Evolutionary conservation across 2,113 vertebrate genomes (phyloP), one percentile per base, ranked within the genome.

Genomic region (Paratilapia polleni): DNA sequence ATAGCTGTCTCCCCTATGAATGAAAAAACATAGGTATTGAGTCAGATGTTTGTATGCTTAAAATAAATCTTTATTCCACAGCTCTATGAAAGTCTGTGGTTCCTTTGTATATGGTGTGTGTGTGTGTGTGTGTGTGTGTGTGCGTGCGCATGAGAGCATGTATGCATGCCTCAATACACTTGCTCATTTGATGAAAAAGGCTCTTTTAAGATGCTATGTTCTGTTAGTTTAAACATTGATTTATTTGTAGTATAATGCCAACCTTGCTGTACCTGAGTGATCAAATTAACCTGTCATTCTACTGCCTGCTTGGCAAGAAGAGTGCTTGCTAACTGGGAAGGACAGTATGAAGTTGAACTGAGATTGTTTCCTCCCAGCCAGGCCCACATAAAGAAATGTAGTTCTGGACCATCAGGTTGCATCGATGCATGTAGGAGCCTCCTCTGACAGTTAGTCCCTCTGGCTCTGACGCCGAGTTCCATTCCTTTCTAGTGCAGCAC

Each of bases 201-300:
- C 61, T 82, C 14, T 20, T 80, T 80, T 19, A 66, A 82, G 64
- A 87, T 4, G 26, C 10, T 41, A 36, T 80, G 68, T 89, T 87
- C 64, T 77, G n/a, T 87, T 79, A 47, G 86, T 78, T 43, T 41
- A 74, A 81, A 84, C 83, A 89, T 54, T 66, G 74, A 81, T 86
- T 85, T 88, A 43, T 78, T 81, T 24, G 75, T 20, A 77, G 77
- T 84, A 89, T 82, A 84, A 66, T 77, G 79, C 36, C 85, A 83
- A 62, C 88, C 78, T 62, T 57, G 58, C 52, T 76, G 14, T 74
- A 84, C 54, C 79, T 90, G 43, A 79, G 80, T 84, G 81, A 88
- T 92, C 87, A 91, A 86, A 94, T 94, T 63, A 90, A 94, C 87
- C 88, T 92, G 88, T 94, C 92, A 91, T 78, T 93, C 81, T 68